Conservation (phyloP, 2,113 vertebrate genomes). For the Osmerus mordax region DNA sequence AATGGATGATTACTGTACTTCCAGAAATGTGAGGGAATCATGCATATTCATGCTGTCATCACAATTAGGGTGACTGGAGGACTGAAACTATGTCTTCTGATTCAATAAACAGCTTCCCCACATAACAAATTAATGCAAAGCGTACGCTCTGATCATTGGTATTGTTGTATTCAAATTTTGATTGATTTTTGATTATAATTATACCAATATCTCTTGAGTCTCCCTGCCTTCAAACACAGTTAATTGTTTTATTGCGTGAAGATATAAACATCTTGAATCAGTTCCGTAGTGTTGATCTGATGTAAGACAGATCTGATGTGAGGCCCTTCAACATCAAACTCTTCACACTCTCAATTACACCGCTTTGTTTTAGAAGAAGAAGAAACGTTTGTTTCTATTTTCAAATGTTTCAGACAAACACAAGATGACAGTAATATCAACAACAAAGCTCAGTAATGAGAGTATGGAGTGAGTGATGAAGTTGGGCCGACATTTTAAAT, state of each 20-base stretch:
- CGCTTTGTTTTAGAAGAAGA: too few species aligned
- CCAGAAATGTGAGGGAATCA: slow-evolving; percentile 2
- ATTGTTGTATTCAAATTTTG: not conserved
- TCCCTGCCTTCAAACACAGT: not conserved
- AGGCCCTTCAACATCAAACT: not conserved
- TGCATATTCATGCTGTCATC: not conserved
- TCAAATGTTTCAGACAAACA: too few species aligned
- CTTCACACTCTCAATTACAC: not conserved
- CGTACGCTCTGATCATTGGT: not conserved
- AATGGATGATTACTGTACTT: slow-evolving; percentile 3
- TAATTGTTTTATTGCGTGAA: not conserved
- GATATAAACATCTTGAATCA: not conserved
- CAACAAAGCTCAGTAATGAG: too few species aligned
- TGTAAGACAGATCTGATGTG: not conserved
- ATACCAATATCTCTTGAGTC: not conserved
- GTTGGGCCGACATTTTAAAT: too few species aligned
- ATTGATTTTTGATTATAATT: not conserved
- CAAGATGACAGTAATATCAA: too few species aligned
- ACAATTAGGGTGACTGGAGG: not conserved
- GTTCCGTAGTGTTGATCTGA: not conserved
- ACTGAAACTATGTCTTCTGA: slow-evolving; percentile 1
- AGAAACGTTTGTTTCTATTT: too few species aligned
- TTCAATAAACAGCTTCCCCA: slow-evolving; percentile 1
- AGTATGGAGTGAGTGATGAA: too few species aligned
- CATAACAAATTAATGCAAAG: slow-evolving; percentile 3